These are phyloP conservation scores for Cephus rjabovi DNA, from an alignment of 2,888 invertebrate genomes.

Conservation along the genomic window DNA sequence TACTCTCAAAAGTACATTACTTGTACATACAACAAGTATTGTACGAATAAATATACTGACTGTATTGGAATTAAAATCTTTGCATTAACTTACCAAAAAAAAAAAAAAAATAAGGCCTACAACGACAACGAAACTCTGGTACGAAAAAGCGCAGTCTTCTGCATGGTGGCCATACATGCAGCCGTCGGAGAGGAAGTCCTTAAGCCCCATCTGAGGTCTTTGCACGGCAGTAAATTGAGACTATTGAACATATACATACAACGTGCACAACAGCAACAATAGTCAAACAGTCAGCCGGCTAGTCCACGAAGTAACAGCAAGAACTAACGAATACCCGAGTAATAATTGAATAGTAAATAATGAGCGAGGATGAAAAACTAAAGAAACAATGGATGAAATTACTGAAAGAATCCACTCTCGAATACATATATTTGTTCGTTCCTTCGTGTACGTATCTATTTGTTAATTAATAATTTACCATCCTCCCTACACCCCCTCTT, in stretches of 20 bases:
- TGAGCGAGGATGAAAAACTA: not conserved
- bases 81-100: constrained; percentile 30
- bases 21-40: not conserved
- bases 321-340: constrained; percentile 47
- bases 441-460: not conserved
- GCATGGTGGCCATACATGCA: constrained; percentile 94
- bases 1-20: not conserved
- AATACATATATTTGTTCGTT: not conserved
- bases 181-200: constrained; percentile 89
- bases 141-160: constrained; percentile 96
- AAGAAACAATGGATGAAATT: not conserved
- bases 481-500: not conserved
- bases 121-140: constrained; percentile 93
- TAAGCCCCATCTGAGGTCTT: constrained; percentile 81
- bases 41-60: not conserved
- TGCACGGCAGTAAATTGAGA: constrained; percentile 92
- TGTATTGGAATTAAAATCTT: constrained; percentile 15
- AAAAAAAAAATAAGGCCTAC: constrained; percentile 74
- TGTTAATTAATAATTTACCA: not conserved
- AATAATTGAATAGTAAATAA: not conserved
- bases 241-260: constrained; percentile 84
- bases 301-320: constrained; percentile 63
- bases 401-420: not conserved
- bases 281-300: constrained; percentile 65
- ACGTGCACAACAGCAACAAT: constrained; percentile 69